Conservation (phyloP, 2,888 invertebrate species). For the Augochlorella aurata region DNA sequence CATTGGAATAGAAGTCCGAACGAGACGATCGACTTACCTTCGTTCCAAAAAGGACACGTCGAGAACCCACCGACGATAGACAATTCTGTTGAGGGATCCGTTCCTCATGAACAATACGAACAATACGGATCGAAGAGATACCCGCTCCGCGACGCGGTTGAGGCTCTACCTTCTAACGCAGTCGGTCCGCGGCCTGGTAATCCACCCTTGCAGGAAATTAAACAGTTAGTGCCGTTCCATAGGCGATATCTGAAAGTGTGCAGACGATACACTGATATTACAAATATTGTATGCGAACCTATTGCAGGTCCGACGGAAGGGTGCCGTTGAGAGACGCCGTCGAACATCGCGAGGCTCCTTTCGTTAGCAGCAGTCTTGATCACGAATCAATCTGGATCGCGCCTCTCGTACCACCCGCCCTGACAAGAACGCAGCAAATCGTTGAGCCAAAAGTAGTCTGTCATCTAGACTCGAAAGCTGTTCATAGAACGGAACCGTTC, state of each 20-base stretch:
- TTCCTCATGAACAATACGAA: slow-evolving; percentile 71
- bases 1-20: slow-evolving; percentile 16
- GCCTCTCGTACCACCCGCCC: slow-evolving; percentile 74
- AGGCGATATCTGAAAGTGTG: background rate
- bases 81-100: slow-evolving; percentile 15
- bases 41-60: slow-evolving; percentile 82
- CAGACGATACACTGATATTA: too few relatives aligned
- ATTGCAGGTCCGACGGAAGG: slow-evolving; percentile 72
- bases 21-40: slow-evolving; percentile 64
- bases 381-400: slow-evolving; percentile 79
- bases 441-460: slow-evolving; percentile 84
- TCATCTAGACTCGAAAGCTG: slow-evolving; percentile 87
- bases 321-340: slow-evolving; percentile 88
- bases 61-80: slow-evolving; percentile 79
- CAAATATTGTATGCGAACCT: background rate
- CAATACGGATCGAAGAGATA: slow-evolving; percentile 81
- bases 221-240: slow-evolving; percentile 18
- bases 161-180: slow-evolving; percentile 79
- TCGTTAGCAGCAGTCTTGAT: slow-evolving; percentile 69
- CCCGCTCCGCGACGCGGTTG: slow-evolving; percentile 90
- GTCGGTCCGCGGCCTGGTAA: slow-evolving; percentile 5
- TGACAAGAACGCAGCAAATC: slow-evolving; percentile 69
- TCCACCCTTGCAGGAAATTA: slow-evolving; percentile 15
- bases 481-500: slow-evolving; percentile 87
- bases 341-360: slow-evolving; percentile 82